Conservation (phyloP, 2,113 vertebrate genomes). For the Pterocles orientalis region DNA sequence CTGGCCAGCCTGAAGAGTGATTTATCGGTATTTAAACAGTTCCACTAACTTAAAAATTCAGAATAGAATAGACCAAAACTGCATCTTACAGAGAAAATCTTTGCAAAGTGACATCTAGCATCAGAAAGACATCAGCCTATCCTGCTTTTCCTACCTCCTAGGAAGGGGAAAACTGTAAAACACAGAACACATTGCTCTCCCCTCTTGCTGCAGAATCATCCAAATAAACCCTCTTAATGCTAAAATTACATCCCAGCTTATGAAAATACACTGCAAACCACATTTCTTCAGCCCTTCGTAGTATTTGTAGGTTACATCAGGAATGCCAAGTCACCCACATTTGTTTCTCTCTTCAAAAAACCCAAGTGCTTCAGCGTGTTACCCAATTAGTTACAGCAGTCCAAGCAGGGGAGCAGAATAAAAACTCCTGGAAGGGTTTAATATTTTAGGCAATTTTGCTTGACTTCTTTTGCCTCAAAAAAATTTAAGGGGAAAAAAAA, state of each 20-base stretch:
- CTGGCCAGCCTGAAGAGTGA: not conserved
- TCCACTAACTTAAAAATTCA: not conserved
- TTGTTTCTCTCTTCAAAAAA: not conserved
- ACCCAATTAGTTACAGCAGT: not conserved
- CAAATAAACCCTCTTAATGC: not conserved
- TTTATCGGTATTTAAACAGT: conserved; percentile 10
- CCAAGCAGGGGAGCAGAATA: not conserved
- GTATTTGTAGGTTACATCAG: not conserved
- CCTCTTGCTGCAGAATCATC: not conserved
- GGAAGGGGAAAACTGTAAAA: not conserved
- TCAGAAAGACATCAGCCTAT: not conserved
- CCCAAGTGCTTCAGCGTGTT: accelerated
- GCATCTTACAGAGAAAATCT: not conserved
- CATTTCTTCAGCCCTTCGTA: not conserved
- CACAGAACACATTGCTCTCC: not conserved
- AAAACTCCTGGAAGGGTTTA: not conserved
- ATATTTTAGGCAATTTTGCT: not conserved
- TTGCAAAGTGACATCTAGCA: not conserved
- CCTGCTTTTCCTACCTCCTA: not conserved
- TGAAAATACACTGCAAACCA: not conserved
- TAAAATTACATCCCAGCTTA: not conserved
- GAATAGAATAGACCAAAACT: not conserved
- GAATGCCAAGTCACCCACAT: not conserved
- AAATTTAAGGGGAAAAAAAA: not conserved
- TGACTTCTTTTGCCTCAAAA: not conserved